Percentiles rank a stretch among this genome's conserved stretches.
Conservation (phyloP, 2,888 invertebrate species). For the Nowickia ferox region DNA sequence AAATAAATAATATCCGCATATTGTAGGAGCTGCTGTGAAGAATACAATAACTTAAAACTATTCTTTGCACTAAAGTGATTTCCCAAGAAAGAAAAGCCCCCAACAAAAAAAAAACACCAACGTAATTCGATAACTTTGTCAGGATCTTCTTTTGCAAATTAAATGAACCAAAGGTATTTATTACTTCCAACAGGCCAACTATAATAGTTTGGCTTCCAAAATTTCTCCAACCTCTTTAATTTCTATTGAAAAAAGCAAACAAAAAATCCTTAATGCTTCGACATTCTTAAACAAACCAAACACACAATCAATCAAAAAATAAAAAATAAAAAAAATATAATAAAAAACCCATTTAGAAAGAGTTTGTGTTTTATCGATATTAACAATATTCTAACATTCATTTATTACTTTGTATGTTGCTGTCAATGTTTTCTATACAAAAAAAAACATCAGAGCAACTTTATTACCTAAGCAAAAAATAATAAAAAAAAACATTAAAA, state of each 20-base stretch:
- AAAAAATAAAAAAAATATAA: slow-evolving; percentile 61
- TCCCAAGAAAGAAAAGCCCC: not conserved
- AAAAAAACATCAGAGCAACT: not conserved
- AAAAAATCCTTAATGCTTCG: not conserved
- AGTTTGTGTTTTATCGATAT: slow-evolving; percentile 50
- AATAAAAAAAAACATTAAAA: not conserved
- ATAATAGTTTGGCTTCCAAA: not conserved
- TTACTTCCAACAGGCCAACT: no score
- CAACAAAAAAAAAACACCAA: not conserved
- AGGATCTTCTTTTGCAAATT: not conserved
- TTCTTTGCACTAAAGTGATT: not conserved
- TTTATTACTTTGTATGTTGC: slow-evolving; percentile 6
- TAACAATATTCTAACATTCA: not conserved
- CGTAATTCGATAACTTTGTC: not conserved
- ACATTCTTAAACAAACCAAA: not conserved
- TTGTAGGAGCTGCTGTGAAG: no score
- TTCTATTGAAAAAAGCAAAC: not conserved
- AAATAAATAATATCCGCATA: no score
- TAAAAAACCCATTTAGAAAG: slow-evolving; percentile 32
- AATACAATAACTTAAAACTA: not conserved
- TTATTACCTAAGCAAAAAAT: slow-evolving; percentile 19
- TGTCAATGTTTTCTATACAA: not conserved
- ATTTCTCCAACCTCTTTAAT: no score
- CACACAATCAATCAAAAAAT: slow-evolving; percentile 35
- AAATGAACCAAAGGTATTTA: not conserved